These are phyloP conservation scores for Brachypalpus laphriformis DNA, from an alignment of 2,888 invertebrate genomes.

Conservation along the genomic window DNA sequence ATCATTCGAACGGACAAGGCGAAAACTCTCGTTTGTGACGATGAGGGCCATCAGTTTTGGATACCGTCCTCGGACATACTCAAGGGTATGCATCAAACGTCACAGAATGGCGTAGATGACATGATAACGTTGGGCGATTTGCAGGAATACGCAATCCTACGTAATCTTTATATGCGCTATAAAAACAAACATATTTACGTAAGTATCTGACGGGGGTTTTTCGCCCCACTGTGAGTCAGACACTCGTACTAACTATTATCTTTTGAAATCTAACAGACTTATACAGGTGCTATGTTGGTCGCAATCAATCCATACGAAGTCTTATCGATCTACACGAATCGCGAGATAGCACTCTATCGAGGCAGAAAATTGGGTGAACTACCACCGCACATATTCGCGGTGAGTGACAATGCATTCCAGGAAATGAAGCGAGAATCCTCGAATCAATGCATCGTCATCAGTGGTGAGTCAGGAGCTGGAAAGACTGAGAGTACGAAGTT, in stretches of 20 bases:
- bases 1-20: slow-evolving; percentile 90
- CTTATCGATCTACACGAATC: slow-evolving; percentile 96
- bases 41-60: slow-evolving; percentile 90
- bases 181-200: slow-evolving; percentile 95
- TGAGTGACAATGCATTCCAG: slow-evolving; percentile 95
- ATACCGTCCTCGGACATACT: slow-evolving; percentile 85
- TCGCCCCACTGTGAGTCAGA: background rate
- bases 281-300: slow-evolving; percentile 96
- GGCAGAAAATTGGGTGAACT: slow-evolving; percentile 92
- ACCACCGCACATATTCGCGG: slow-evolving; percentile 97
- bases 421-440: slow-evolving; percentile 89
- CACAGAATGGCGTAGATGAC: slow-evolving; percentile 93
- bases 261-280: slow-evolving; percentile 87
- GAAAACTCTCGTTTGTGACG: slow-evolving; percentile 90
- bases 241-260: background rate
- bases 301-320: slow-evolving; percentile 98
- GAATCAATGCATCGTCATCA: slow-evolving; percentile 97
- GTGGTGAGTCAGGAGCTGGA: slow-evolving; percentile 97
- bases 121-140: slow-evolving; percentile 98
- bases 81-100: slow-evolving; percentile 90
- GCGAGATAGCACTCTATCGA: slow-evolving; percentile 92
- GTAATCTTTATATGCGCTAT: slow-evolving; percentile 95
- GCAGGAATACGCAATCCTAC: slow-evolving; percentile 95
- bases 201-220: slow-evolving; percentile 82
- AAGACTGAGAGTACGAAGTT: slow-evolving; percentile 98